A percentile compares a stretch with the other conserved stretches of the same genome.
These are phyloP conservation scores for Pempheris klunzingeri DNA, from an alignment of 2,797 vertebrate genomes.

Conservation along the genomic window DNA sequence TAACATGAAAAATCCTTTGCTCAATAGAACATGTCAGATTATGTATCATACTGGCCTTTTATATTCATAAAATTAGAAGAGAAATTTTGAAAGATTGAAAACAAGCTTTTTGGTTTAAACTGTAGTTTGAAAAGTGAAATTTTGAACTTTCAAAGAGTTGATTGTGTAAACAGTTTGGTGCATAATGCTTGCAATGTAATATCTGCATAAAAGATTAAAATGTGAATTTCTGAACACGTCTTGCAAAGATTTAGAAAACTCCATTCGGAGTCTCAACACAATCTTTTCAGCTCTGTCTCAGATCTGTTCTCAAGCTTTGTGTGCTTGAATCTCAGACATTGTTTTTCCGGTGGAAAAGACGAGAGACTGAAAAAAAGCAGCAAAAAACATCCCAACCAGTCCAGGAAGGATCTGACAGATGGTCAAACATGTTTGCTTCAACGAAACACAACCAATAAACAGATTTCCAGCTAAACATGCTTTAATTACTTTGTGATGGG, in stretches of 20 bases:
- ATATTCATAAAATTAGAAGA: background rate
- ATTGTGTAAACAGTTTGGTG: background rate
- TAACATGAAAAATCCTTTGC: background rate
- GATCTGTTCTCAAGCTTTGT: conserved; percentile 28
- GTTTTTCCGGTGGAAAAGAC: conserved; percentile 27
- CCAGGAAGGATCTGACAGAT: background rate
- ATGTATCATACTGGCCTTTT: background rate
- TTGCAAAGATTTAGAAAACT: conserved; percentile 17
- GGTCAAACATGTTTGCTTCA: background rate
- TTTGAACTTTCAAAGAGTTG: background rate
- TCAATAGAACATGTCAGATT: background rate
- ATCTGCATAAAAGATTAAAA: conserved; percentile 13
- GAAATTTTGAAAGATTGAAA: background rate
- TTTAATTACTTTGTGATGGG: background rate
- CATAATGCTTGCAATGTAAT: background rate
- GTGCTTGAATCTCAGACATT: conserved; percentile 31
- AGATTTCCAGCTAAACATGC: background rate
- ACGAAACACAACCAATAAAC: conserved; percentile 13
- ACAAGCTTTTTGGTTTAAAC: background rate
- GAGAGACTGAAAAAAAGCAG: conserved; percentile 6
- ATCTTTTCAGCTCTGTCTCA: conserved; percentile 25
- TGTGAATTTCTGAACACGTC: conserved; percentile 20
- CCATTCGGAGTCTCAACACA: conserved; percentile 16
- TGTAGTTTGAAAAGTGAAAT: background rate
- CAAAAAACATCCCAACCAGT: conserved; percentile 14